Evolutionary conservation across 2,888 invertebrate genomes (phyloP), one percentile per base, ranked within the genome.

Genomic region (Helobdella robusta): DNA sequence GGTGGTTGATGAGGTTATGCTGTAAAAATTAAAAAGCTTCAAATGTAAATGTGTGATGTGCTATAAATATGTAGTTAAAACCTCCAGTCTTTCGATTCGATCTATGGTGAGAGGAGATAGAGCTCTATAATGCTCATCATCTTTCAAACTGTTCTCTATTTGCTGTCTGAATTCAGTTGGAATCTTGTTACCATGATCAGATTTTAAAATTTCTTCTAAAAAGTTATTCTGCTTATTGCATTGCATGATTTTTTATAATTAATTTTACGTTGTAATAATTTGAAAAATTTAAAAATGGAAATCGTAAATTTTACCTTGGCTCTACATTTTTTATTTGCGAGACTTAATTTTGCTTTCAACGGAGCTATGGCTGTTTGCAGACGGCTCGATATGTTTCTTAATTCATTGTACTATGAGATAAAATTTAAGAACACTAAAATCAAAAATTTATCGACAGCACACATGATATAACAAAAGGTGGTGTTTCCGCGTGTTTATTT

Each of bases 351-450:
- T 5, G 65, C 65, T 35, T 65, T 65, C 35, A 65, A 35, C 25
- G 65, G 65, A 34, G 65, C 59, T 4, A 65, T 44, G 6, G 65
- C 59, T 20, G 65, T 65, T 48, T 65, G 65, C n/a, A 65, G 52
- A 2, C 60, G 48, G 30, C 65, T 65, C 18, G 65, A 40, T 28
- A 65, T n/a, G n/a, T 60, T 59, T 25, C 65, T 48, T 40, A 65
- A 40, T 50, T 65, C 28, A n/a, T 65, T 52, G 32, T 65, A 65
- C 65, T 65, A 34, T n/a, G 59, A 32, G 36, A 20, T 6, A 52
- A n/a, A 20, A 15, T 40, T n/a, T n/a, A n/a, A n/a, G n/a, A n/a
- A n/a, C n/a, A n/a, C n/a, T n/a, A n/a, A n/a, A n/a, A n/a, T n/a
- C n/a, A n/a, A n/a, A n/a, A n/a, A n/a, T n/a, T n/a, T n/a, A n/a